These are phyloP conservation scores for Drosophila nikananu DNA, from an alignment of 1,140 invertebrate genomes.

Conservation along the genomic window DNA sequence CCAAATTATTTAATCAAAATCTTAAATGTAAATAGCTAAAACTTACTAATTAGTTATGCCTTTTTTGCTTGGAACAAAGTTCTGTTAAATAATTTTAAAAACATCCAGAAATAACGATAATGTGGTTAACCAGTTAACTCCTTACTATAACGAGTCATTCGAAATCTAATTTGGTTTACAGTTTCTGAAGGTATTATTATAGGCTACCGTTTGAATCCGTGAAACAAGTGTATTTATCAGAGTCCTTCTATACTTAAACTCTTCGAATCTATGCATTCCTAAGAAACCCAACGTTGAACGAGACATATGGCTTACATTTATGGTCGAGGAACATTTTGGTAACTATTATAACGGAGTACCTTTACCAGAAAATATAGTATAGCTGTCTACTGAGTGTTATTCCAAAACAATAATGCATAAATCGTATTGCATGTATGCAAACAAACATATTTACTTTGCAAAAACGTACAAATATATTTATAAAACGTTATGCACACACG, in stretches of 20 bases:
- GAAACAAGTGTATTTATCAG: slow-evolving; percentile 2
- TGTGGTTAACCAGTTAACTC: neutral
- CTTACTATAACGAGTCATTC: no score
- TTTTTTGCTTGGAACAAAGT: neutral
- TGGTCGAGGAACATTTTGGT: slow-evolving; percentile 14
- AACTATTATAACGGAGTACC: slow-evolving; percentile 34
- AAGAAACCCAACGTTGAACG: slow-evolving; percentile 33
- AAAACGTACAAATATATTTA: slow-evolving; percentile 65
- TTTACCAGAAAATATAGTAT: slow-evolving; percentile 24
- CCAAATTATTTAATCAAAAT: neutral
- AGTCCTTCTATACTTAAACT: slow-evolving; percentile 3
- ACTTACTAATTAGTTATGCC: neutral
- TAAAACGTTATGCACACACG: slow-evolving; percentile 45
- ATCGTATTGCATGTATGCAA: slow-evolving; percentile 38
- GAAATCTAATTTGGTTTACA: no score
- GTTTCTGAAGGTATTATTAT: neutral
- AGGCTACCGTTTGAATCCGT: slow-evolving; percentile 3
- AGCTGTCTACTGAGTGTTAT: slow-evolving; percentile 45
- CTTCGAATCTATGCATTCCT: slow-evolving; percentile 21
- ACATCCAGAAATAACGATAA: neutral
- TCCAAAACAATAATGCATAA: slow-evolving; percentile 21
- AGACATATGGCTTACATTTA: slow-evolving; percentile 35
- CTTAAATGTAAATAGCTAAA: slow-evolving; percentile 14
- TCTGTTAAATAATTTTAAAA: neutral
- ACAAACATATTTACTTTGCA: slow-evolving; percentile 29